Conservation (phyloP, 2,797 vertebrate species). For the Sebastes miniatus region DNA sequence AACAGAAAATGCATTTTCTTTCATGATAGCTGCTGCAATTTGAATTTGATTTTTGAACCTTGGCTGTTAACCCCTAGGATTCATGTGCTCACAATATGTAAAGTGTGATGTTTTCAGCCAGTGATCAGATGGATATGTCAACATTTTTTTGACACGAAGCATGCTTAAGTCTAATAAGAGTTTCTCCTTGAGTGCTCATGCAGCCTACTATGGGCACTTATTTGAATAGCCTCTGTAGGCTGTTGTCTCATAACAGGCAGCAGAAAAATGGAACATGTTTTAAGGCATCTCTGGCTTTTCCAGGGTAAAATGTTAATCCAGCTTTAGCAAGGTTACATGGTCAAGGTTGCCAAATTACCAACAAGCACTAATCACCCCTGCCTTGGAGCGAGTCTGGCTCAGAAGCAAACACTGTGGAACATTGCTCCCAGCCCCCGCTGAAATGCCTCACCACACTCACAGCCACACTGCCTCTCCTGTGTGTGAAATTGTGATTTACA, state of each 20-base stretch:
- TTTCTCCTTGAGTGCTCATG: slow-evolving; percentile 77
- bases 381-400: slow-evolving; percentile 77
- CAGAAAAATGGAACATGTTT: slow-evolving; percentile 79
- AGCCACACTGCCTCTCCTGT: slow-evolving; percentile 43
- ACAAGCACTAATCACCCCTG: slow-evolving; percentile 78
- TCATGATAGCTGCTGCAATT: neutral
- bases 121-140: slow-evolving; percentile 63
- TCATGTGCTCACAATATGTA: slow-evolving; percentile 31
- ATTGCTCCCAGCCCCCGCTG: slow-evolving; percentile 59
- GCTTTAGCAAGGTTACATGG: slow-evolving; percentile 81
- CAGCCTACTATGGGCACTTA: slow-evolving; percentile 57
- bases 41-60: neutral
- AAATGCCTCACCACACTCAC: slow-evolving; percentile 57
- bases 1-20: neutral
- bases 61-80: neutral
- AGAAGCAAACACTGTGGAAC: slow-evolving; percentile 70
- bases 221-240: slow-evolving; percentile 69
- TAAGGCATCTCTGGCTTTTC: slow-evolving; percentile 77
- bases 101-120: slow-evolving; percentile 48
- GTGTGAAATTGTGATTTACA: slow-evolving; percentile 78
- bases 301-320: slow-evolving; percentile 80
- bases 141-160: slow-evolving; percentile 70
- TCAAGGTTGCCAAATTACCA: slow-evolving; percentile 84
- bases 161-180: slow-evolving; percentile 73
- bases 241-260: slow-evolving; percentile 69